Conservation (phyloP, 1,140 invertebrate genomes). For the Lasioglossum baleicum region DNA sequence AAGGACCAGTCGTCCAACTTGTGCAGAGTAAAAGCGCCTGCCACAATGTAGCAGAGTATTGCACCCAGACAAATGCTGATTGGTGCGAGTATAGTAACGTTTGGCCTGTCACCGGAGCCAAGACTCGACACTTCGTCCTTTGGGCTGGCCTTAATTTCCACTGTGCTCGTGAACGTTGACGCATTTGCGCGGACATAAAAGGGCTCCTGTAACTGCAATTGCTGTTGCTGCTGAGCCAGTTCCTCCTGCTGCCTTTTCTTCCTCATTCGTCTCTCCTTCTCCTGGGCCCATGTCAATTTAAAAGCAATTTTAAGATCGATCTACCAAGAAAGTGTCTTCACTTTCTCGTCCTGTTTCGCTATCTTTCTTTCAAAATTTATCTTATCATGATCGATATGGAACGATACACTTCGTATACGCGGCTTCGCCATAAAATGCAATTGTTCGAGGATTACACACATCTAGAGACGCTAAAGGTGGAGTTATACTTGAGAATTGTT, state of each 20-base stretch:
- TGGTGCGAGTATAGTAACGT: constrained; percentile 88
- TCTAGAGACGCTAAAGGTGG: not conserved
- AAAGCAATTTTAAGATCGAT: constrained; percentile 30
- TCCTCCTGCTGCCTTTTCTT: constrained; percentile 88
- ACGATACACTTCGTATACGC: not conserved
- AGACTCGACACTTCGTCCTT: constrained; percentile 78
- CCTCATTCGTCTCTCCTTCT: constrained; percentile 88
- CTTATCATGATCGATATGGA: not conserved
- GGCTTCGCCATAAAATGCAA: not conserved
- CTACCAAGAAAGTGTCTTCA: not conserved
- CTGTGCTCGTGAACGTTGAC: constrained; percentile 86
- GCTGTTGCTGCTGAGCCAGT: constrained; percentile 84
- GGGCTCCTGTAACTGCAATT: constrained; percentile 87
- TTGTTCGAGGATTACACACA: not conserved
- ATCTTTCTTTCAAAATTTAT: not conserved
- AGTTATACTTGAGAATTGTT: too few relatives aligned
- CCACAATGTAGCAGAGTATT: constrained; percentile 91
- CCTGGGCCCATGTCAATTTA: constrained; percentile 64
- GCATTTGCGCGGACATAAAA: constrained; percentile 89
- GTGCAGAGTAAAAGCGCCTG: constrained; percentile 93
- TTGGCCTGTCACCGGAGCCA: constrained; percentile 81
- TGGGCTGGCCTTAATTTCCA: constrained; percentile 86
- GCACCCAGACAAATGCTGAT: constrained; percentile 88
- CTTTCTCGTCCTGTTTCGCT: not conserved
- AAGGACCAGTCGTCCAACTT: constrained; percentile 92